Evolutionary conservation across 1,140 invertebrate species (phyloP).

Genomic region (Drosophila arizonae): DNA sequence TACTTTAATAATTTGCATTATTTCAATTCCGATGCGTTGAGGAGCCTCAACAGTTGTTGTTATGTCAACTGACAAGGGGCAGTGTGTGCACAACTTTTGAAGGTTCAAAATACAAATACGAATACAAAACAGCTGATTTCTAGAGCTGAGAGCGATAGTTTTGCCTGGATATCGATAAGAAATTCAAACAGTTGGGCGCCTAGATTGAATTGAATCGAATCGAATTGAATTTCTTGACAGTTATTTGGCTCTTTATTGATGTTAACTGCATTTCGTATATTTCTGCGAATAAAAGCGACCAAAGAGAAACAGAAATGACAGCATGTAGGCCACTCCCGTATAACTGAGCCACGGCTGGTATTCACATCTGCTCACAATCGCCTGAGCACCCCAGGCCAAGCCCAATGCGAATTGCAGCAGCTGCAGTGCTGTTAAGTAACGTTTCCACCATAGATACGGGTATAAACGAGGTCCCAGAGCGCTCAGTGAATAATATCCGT

Average conservation of each 20-base stretch:
- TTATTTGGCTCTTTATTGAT: conserved; percentile 1
- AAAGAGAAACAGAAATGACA: conserved; percentile 64
- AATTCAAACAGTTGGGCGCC: not conserved
- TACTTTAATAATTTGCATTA: conserved; percentile 67
- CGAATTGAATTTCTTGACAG: not conserved
- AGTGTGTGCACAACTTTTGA: conserved; percentile 45
- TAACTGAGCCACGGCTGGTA: conserved; percentile 46
- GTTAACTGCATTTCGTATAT: conserved; percentile 30
- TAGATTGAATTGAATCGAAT: not conserved
- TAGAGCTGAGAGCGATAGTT: conserved; percentile 17
- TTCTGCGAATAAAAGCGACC: conserved; percentile 64
- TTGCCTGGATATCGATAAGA: conserved; percentile 30
- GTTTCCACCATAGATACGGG: conserved; percentile 97
- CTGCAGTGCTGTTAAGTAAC: conserved; percentile 94
- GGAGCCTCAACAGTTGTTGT: conserved; percentile 34
- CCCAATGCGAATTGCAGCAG: conserved; percentile 77
- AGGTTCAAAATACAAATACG: conserved; percentile 6
- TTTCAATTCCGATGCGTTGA: conserved; percentile 26
- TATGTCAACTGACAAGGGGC: conserved; percentile 58
- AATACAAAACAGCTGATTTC: conserved; percentile 42
- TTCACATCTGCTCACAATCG: conserved; percentile 46
- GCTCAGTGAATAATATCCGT: conserved; percentile 94
- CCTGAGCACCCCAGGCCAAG: conserved; percentile 55
- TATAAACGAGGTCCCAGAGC: conserved; percentile 90
- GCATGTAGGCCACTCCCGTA: conserved; percentile 56